Percentiles rank a stretch among this genome's conserved stretches.
Evolutionary conservation across 2,113 vertebrate species (phyloP).

Genomic region (Alexandromys fortis): DNA sequence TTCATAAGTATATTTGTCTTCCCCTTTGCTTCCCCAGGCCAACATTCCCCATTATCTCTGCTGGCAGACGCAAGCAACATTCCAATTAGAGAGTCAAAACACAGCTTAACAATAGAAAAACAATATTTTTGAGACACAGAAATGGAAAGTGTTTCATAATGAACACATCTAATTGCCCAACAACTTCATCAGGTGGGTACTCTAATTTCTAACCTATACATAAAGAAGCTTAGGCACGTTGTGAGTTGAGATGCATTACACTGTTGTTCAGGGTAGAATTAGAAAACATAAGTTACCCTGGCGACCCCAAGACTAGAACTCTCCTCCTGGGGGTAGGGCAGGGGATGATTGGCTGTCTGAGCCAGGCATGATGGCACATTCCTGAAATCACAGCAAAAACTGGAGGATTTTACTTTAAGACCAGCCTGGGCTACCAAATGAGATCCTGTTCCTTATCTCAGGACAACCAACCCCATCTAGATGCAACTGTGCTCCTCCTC

Average conservation of each 20-base stretch:
- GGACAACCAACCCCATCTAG: not conserved
- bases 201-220: not conserved
- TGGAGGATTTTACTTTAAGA: not conserved
- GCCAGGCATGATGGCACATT: not conserved
- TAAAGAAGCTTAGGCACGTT: not conserved
- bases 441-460: not conserved
- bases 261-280: not conserved
- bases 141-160: not conserved
- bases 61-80: not conserved
- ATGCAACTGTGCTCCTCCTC: not conserved
- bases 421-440: not conserved
- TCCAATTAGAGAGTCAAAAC: not conserved
- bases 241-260: not conserved
- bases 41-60: not conserved
- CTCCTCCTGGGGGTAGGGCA: not conserved
- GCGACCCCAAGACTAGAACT: not conserved
- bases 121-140: not conserved
- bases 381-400: not conserved
- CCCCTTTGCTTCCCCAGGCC: not conserved
- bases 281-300: not conserved
- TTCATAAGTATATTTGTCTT: not conserved
- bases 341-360: not conserved
- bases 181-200: not conserved
- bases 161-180: slow-evolving; percentile 9
- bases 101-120: not conserved